Evolutionary conservation across 2,113 vertebrate genomes (phyloP), one percentile per base, ranked within the genome.

Genomic region (Poeciliopsis prolifica): DNA sequence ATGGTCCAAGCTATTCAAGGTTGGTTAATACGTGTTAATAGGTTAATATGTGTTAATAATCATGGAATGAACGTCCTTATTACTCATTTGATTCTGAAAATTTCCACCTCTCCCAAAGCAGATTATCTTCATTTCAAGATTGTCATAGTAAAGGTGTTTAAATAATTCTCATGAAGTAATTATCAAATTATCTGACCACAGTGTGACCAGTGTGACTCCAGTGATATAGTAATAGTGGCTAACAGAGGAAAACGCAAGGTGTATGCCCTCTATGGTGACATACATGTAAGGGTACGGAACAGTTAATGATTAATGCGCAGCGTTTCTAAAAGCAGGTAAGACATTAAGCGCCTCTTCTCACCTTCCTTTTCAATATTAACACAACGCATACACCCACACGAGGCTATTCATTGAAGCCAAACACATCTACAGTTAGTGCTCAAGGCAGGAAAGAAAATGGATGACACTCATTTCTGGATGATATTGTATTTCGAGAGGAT

Each of bases 281-380:
- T 51, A 70, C 40, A 17, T 63, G 54, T 65, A 83, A 82, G 85
- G 82, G 84, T 74, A 75, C 64, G 68, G 73, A 61, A 65, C 22
- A 22, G 86, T 48, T 86, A 94, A 93, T 94, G 82, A 92, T 93
- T 94, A 77, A 93, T 91, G 54, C 62, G 62, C 66, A 40, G 37
- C 77, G 84, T 81, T 91, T 89, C 76, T 83, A 76, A 62, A 37
- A 77, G 51, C 82, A 80, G 81, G 90, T 93, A 86, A 94, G 86
- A 83, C 82, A 93, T 93, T 91, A 90, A 90, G 69, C 74, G 1
- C 9, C 33, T 68, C 67, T 87, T 85, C 78, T 86, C 85, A 85
- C 84, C 79, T 86, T 68, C 85, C 69, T 35, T 82, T 33, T 29
- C 28, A 70, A 62, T 54, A 29, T 62, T 42, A 67, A 83, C 66